These are phyloP conservation scores for Phaethon lepturus DNA, from an alignment of 2,113 vertebrate species.

Conservation along the genomic window DNA sequence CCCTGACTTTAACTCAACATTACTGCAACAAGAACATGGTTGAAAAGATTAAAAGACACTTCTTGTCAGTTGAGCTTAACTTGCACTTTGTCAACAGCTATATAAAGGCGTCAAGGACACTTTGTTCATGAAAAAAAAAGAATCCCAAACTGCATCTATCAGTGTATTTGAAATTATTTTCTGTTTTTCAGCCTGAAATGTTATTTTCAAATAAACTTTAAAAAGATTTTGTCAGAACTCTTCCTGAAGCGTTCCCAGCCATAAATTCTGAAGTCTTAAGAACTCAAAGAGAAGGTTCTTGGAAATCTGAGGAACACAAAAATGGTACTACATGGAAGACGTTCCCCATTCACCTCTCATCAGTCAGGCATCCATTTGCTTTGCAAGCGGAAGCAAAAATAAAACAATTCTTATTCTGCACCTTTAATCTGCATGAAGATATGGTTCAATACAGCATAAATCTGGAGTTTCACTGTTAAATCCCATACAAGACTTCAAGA, in stretches of 20 bases:
- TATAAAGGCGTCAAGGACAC: background rate
- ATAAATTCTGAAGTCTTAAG: background rate
- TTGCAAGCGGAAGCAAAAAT: background rate
- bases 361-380: background rate
- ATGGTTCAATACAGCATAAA: background rate
- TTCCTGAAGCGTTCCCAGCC: background rate
- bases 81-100: background rate
- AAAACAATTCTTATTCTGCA: background rate
- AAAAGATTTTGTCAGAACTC: background rate
- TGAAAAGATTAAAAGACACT: background rate
- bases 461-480: background rate
- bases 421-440: background rate
- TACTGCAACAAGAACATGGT: background rate
- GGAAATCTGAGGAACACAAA: background rate
- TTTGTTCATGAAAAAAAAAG: background rate
- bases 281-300: background rate
- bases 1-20: background rate
- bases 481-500: background rate
- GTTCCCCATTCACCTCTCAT: background rate
- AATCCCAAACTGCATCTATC: background rate
- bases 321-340: rapidly evolving
- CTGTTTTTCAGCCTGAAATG: background rate
- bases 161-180: background rate
- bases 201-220: background rate
- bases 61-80: background rate